Evolutionary conservation across 2,113 vertebrate species (phyloP).

Genomic region (Narcine bancroftii): DNA sequence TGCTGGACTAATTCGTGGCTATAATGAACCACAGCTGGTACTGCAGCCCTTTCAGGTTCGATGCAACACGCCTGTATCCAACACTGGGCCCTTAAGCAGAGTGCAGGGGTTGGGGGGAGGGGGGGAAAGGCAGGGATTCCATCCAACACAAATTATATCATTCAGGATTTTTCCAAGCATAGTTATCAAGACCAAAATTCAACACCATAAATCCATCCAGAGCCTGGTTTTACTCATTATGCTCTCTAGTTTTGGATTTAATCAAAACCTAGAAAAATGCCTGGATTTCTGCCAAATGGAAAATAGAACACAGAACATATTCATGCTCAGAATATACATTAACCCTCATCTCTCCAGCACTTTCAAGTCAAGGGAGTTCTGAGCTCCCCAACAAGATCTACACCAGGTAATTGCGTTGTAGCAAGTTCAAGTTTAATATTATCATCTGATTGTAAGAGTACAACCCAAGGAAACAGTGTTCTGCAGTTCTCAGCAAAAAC

Average conservation of each 20-base stretch:
- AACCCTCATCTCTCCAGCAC: neutral
- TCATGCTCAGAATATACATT: neutral
- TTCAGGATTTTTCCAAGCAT: neutral
- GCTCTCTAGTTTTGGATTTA: neutral
- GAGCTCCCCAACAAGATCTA: neutral
- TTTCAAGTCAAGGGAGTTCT: neutral
- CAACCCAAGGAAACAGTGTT: too few relatives aligned
- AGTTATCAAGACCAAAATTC: neutral
- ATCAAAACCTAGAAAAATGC: neutral
- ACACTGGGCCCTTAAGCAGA: neutral
- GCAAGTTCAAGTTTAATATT: too few relatives aligned
- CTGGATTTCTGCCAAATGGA: neutral
- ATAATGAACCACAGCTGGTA: neutral
- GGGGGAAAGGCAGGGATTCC: too few relatives aligned
- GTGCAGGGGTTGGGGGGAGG: too few relatives aligned
- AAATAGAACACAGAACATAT: neutral
- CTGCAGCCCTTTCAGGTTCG: neutral
- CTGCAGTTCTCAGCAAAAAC: too few relatives aligned
- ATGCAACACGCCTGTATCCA: neutral
- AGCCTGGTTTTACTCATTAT: neutral
- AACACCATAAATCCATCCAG: neutral
- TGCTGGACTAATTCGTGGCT: neutral
- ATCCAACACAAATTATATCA: neutral
- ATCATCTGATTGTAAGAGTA: too few relatives aligned
- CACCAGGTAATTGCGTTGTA: too few relatives aligned